Evolutionary conservation across 64 coral and sea anemone species (phyloP), one percentile per base, ranked within the genome.

Genomic region (Porites lutea): DNA sequence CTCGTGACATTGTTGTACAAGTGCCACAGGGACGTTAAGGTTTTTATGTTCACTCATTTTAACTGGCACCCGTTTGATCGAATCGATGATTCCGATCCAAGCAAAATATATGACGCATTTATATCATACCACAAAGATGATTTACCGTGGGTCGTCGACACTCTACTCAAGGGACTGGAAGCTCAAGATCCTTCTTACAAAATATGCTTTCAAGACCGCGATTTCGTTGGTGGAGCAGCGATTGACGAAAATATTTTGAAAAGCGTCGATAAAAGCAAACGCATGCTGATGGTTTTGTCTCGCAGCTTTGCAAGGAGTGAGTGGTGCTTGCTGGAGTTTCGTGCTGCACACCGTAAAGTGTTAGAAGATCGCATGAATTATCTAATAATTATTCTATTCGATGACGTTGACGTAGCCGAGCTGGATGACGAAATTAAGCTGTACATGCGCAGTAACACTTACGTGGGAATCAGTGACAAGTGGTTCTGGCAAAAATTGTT

Each of bases 1-100:
- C 77, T 78, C 6, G 64, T 68, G 8, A 52, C 52, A 15, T 3
- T 96, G 4, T 14, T 80, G 12, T 92, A 88, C 48, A 62, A 65
- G 4, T 89, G 83, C 22, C 23, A 87, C 47, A 59, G 71, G 48
- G 95, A 96, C 67, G 51, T 96, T 3, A 97, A 97, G 13, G 60
- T 97, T 12, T 48, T 97, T 0, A 21, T 94, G 49, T 94, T 75
- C 83, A 90, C 91, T 3, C 81, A 86, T 9, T 93, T 93, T 27
- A 79, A 93, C 22, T 96, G 95, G 95, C 91, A 96, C 69, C 95
- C 91, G 5, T 96, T 96, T 75, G 91, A 96, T 75, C 88, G 88
- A 2, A 16, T 93, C 12, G 82, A 96, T 20, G 95, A 96, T 6
- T 90, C 82, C 3, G 91, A 96, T 13, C 87, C 92, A 19, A 52